phyloP scores from a whole-genome alignment of 2,113 vertebrate species.

The Scalopus aquaticus region DNA sequence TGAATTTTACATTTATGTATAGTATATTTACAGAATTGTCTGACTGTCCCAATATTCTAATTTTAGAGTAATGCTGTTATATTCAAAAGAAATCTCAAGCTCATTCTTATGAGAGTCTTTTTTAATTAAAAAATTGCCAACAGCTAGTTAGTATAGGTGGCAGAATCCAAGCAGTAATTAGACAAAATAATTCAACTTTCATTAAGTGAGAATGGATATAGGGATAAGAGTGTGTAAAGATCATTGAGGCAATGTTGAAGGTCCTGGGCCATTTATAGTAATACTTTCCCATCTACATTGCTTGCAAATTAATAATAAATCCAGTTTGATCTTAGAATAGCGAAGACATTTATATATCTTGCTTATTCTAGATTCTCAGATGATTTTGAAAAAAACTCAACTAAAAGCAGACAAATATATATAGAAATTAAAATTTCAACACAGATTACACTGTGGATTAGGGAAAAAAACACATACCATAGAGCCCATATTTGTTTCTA shows the following conservation, averaged over 20 bases:
- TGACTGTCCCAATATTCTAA: background rate
- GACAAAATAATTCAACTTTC: background rate
- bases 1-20: background rate
- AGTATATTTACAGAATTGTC: background rate
- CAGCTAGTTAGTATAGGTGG: background rate
- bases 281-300: background rate
- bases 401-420: background rate
- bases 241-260: background rate
- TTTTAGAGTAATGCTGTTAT: background rate
- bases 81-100: background rate
- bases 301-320: background rate
- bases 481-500: background rate
- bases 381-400: background rate
- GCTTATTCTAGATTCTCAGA: background rate
- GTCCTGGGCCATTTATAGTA: background rate
- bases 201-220: fast-evolving
- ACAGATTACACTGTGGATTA: background rate
- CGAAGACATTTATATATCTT: background rate
- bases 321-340: background rate
- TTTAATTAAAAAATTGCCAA: background rate
- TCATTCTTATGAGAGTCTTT: background rate
- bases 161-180: background rate
- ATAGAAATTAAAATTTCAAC: background rate
- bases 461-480: background rate
- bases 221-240: too few species aligned